Percentiles rank a stretch among this genome's conserved stretches.
Evolutionary conservation across 2,888 invertebrate genomes (phyloP).

Genomic region (Eilema griseolum): DNA sequence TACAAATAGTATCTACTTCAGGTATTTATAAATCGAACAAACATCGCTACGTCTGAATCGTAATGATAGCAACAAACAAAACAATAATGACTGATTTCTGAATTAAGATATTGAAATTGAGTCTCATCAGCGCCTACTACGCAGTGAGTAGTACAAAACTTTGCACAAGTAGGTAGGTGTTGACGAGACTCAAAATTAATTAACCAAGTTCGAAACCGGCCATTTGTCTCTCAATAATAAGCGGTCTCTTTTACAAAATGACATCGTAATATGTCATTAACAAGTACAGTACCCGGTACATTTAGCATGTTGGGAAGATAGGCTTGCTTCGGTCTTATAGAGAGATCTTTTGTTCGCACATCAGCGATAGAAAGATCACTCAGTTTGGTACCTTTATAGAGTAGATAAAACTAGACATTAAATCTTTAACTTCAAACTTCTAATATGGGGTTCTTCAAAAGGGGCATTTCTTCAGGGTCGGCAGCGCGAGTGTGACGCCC

Average conservation of each 20-base stretch:
- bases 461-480: too few species aligned
- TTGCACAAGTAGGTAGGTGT: not conserved
- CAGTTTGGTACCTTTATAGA: not conserved
- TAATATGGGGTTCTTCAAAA: too few species aligned
- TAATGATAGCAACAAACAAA: not conserved
- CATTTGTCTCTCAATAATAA: not conserved
- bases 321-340: not conserved
- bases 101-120: not conserved
- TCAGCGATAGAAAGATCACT: not conserved
- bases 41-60: not conserved
- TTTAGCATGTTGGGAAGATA: not conserved
- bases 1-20: constrained; percentile 4
- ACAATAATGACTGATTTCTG: not conserved
- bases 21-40: not conserved
- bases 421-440: too few species aligned
- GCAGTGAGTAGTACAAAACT: not conserved
- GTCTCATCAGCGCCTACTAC: not conserved
- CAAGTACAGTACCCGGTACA: not conserved
- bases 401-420: not conserved
- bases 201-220: not conserved
- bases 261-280: not conserved
- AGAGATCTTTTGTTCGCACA: not conserved
- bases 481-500: too few species aligned
- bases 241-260: not conserved
- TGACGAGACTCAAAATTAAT: not conserved